These are phyloP conservation scores for Nanorana parkeri DNA, from an alignment of 2,113 vertebrate species.

Conservation along the genomic window DNA sequence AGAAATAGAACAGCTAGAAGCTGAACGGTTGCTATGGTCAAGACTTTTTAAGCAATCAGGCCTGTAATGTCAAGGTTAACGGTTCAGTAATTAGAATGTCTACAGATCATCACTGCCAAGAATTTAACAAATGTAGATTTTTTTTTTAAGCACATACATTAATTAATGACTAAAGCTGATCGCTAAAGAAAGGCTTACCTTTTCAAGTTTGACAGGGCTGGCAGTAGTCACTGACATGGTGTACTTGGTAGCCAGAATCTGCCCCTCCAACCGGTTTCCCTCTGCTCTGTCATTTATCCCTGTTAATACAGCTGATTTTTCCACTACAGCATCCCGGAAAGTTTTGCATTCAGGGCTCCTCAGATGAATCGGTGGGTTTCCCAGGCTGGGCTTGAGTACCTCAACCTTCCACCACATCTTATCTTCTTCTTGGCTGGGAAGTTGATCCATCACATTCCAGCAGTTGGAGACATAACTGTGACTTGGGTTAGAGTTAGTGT, in stretches of 20 bases:
- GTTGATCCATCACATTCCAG: constrained; percentile 33
- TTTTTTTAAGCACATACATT: too few species aligned
- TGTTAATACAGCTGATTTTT: constrained; percentile 62
- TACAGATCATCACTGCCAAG: too few species aligned
- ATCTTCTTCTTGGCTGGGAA: constrained; percentile 49
- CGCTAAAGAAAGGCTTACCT: constrained; percentile 44
- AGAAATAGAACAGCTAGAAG: too few species aligned
- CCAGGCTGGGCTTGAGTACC: constrained; percentile 42
- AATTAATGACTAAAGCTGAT: too few species aligned
- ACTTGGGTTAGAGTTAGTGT: background rate
- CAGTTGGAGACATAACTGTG: constrained; percentile 27
- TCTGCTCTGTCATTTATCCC: constrained; percentile 46
- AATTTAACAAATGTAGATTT: too few species aligned
- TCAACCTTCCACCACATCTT: constrained; percentile 63
- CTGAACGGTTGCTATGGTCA: too few species aligned
- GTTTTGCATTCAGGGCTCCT: constrained; percentile 57
- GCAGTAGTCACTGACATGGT: constrained; percentile 27
- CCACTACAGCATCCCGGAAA: constrained; percentile 63
- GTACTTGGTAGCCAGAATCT: background rate
- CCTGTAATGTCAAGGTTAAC: too few species aligned
- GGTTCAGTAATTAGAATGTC: too few species aligned
- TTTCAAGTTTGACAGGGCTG: constrained; percentile 41
- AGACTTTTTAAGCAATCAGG: too few species aligned
- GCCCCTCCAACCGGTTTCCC: background rate
- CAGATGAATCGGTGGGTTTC: constrained; percentile 37